A percentile compares a stretch with the other conserved stretches of the same genome.
These are phyloP conservation scores for Iphiclides podalirius DNA, from an alignment of 2,888 invertebrate genomes.

Conservation along the genomic window DNA sequence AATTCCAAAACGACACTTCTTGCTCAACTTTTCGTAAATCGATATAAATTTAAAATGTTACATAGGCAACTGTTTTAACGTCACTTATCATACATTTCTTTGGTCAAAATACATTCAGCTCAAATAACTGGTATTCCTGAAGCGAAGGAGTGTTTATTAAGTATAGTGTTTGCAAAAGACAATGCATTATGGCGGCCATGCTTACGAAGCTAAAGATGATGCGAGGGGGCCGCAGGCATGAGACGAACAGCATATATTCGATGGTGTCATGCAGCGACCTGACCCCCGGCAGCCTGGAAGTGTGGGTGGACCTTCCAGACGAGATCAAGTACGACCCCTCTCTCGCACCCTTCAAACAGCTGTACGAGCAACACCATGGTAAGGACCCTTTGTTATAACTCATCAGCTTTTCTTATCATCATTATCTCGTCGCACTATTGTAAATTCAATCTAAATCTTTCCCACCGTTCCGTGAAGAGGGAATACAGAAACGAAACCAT, in stretches of 20 bases:
- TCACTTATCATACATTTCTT: too few species aligned
- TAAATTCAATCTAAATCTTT: too few species aligned
- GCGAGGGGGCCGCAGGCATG: constrained; percentile 29
- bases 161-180: constrained; percentile 5
- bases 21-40: too few species aligned
- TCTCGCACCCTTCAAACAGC: constrained; percentile 80
- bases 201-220: constrained; percentile 35
- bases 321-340: constrained; percentile 84
- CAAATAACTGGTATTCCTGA: too few species aligned
- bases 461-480: too few species aligned
- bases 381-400: constrained; percentile 31
- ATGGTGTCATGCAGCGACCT: constrained; percentile 77
- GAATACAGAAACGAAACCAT: too few species aligned
- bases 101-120: too few species aligned
- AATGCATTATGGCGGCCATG: constrained; percentile 43
- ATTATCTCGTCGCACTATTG: too few species aligned
- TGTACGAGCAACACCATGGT: constrained; percentile 77
- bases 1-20: too few species aligned
- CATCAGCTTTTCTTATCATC: background rate
- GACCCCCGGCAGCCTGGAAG: constrained; percentile 81
- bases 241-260: constrained; percentile 59
- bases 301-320: constrained; percentile 84
- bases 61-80: too few species aligned
- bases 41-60: too few species aligned
- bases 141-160: too few species aligned